Evolutionary conservation across 2,113 vertebrate genomes (phyloP).

Genomic region (Aegotheles bennettii): DNA sequence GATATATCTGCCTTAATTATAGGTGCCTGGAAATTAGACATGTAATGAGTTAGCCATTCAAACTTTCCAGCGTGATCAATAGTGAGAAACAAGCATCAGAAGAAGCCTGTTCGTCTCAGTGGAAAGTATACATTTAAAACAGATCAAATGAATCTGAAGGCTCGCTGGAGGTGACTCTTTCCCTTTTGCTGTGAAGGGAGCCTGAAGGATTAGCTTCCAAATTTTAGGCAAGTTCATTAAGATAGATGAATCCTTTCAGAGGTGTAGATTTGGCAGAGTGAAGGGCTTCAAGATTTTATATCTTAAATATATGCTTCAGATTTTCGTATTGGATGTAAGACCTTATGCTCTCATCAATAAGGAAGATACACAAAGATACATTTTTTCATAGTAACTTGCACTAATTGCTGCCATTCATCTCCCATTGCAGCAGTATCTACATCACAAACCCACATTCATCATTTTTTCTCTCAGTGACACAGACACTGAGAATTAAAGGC

Average conservation of each 20-base stretch:
- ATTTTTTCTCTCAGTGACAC: not conserved
- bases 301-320: not conserved
- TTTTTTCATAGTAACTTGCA: not conserved
- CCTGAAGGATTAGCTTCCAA: not conserved
- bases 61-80: not conserved
- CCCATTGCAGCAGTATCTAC: not conserved
- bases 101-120: not conserved
- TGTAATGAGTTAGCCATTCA: not conserved
- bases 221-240: not conserved
- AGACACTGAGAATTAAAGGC: slow-evolving; percentile 14
- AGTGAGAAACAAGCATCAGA: not conserved
- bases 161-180: not conserved
- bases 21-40: not conserved
- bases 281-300: not conserved
- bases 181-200: not conserved
- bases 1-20: not conserved
- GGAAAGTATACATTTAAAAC: not conserved
- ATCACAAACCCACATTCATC: not conserved
- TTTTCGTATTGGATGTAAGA: not conserved
- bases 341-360: not conserved
- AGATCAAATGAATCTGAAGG: not conserved
- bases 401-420: not conserved
- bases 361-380: not conserved
- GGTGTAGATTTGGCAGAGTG: not conserved
- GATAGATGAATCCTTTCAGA: not conserved